These are phyloP conservation scores for Sebastes itinus DNA, from an alignment of 2,797 vertebrate species.

Conservation along the genomic window DNA sequence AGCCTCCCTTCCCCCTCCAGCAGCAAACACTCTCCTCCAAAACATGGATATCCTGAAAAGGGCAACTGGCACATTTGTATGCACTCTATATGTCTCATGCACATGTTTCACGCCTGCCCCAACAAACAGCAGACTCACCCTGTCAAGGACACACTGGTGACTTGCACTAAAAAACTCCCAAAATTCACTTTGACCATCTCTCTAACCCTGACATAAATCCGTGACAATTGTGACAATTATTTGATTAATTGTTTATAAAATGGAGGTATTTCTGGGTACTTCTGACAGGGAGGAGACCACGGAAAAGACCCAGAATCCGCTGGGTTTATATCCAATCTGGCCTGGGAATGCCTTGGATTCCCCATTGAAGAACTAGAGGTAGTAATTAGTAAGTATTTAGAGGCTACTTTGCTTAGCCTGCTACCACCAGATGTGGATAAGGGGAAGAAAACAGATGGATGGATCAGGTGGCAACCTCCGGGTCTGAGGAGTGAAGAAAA, in stretches of 20 bases:
- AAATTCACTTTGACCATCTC: background rate
- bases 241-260: background rate
- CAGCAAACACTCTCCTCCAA: constrained; percentile 16
- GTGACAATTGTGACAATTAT: background rate
- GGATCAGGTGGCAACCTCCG: too few species aligned
- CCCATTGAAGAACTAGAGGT: background rate
- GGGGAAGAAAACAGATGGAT: background rate
- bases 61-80: constrained; percentile 7
- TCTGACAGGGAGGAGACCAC: background rate
- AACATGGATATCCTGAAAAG: constrained; percentile 25
- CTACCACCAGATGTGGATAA: too few species aligned
- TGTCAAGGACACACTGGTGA: background rate
- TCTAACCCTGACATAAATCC: background rate
- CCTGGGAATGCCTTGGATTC: background rate
- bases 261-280: background rate
- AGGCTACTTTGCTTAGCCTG: background rate
- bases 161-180: too few species aligned
- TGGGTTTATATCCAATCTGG: background rate
- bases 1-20: constrained; percentile 57
- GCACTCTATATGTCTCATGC: background rate
- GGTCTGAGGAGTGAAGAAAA: too few species aligned
- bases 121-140: background rate
- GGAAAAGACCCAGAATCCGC: background rate
- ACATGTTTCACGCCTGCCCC: background rate
- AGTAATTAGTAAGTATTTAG: background rate